Conservation (phyloP, 2,888 invertebrate genomes). For the Callyntrura sp. region DNA sequence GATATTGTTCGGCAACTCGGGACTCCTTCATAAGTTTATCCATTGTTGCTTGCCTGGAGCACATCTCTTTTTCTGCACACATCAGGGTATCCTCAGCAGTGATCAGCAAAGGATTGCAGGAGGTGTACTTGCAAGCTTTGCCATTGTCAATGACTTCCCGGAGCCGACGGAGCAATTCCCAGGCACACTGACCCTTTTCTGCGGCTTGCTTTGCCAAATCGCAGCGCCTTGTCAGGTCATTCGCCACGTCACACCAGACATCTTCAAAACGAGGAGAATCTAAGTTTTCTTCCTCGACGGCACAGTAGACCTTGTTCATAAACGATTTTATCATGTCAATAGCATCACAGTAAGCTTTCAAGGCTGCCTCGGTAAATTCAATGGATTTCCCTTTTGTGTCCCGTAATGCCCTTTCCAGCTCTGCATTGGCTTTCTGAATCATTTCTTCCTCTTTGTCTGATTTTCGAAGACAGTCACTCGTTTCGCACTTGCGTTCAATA, state of each 20-base stretch:
- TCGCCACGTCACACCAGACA: slow-evolving; percentile 82
- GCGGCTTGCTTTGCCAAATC: slow-evolving; percentile 81
- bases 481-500: slow-evolving; percentile 64
- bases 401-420: slow-evolving; percentile 82
- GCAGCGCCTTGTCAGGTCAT: slow-evolving; percentile 79
- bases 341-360: slow-evolving; percentile 83
- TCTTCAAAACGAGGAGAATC: slow-evolving; percentile 83
- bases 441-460: slow-evolving; percentile 82
- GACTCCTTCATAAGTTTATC: slow-evolving; percentile 82
- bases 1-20: slow-evolving; percentile 81
- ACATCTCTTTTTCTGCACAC: slow-evolving; percentile 82
- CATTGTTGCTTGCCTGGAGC: slow-evolving; percentile 81
- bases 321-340: slow-evolving; percentile 80
- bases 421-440: slow-evolving; percentile 82
- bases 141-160: slow-evolving; percentile 83
- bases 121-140: slow-evolving; percentile 82
- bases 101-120: slow-evolving; percentile 82
- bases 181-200: slow-evolving; percentile 82
- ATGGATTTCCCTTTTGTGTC: slow-evolving; percentile 83
- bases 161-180: slow-evolving; percentile 83
- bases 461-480: slow-evolving; percentile 81
- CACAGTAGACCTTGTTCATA: slow-evolving; percentile 83
- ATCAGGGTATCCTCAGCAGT: slow-evolving; percentile 82
- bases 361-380: slow-evolving; percentile 82
- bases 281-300: slow-evolving; percentile 81